phyloP scores from a whole-genome alignment of 2,797 vertebrate genomes.

The Antennarius maculatus region DNA sequence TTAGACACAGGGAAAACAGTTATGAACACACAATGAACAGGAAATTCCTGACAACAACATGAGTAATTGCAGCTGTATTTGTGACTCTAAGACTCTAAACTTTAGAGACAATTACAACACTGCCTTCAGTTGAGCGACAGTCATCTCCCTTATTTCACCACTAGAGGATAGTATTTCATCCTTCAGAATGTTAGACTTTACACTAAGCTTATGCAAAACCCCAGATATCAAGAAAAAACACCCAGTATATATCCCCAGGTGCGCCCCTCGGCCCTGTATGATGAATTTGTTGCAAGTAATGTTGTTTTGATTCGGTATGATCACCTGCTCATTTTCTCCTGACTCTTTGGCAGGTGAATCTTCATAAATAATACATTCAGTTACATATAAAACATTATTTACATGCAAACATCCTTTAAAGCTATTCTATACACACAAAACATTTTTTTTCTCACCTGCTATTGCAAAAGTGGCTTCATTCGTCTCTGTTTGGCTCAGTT shows the following conservation, averaged over 20 bases:
- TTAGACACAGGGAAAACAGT: no score
- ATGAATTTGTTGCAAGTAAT: neutral
- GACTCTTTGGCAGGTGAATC: neutral
- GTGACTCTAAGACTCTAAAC: no score
- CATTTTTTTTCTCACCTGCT: neutral
- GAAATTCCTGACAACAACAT: no score
- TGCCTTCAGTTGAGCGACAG: no score
- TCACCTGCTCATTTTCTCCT: constrained; percentile 3
- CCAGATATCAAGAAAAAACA: neutral
- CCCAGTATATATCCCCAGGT: neutral
- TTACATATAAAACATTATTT: constrained; percentile 3
- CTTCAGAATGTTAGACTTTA: neutral
- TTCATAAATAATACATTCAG: constrained; percentile 11
- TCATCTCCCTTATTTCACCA: no score
- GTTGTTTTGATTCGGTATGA: constrained; percentile 5
- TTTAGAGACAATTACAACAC: no score
- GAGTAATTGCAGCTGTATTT: no score
- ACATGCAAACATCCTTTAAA: neutral
- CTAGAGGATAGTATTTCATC: no score
- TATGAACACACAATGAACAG: no score
- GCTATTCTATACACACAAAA: neutral
- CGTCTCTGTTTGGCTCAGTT: constrained; percentile 34
- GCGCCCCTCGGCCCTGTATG: neutral
- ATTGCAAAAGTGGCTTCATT: constrained; percentile 18
- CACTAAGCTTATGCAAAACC: neutral